A percentile compares a stretch with the other conserved stretches of the same genome.
phyloP scores from a whole-genome alignment of 2,797 vertebrate species.

The Spheniscus humboldti region DNA sequence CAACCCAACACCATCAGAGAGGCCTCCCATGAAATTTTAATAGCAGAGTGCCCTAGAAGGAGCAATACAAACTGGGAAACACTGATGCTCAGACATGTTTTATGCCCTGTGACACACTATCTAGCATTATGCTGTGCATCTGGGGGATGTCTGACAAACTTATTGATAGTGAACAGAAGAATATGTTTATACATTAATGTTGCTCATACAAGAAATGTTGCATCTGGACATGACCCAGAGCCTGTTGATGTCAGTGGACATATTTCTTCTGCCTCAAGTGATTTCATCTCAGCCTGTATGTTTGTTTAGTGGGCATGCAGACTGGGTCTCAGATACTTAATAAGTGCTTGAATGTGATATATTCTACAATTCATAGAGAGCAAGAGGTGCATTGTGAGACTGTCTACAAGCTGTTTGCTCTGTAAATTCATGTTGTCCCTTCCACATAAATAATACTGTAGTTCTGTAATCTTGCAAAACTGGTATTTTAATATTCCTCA shows the following conservation, averaged over 20 bases:
- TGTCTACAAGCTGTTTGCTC: not conserved
- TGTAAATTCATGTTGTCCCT: not conserved
- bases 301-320: not conserved
- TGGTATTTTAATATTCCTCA: not conserved
- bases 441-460: not conserved
- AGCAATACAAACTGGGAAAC: not conserved
- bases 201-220: not conserved
- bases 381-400: not conserved
- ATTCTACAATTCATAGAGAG: not conserved
- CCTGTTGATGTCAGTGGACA: not conserved
- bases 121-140: not conserved
- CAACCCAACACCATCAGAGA: rapidly evolving
- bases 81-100: not conserved
- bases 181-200: not conserved
- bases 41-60: not conserved
- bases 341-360: not conserved
- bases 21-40: not conserved
- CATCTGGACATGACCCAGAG: not conserved
- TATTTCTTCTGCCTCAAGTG: not conserved
- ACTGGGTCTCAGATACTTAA: not conserved
- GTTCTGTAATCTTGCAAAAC: not conserved
- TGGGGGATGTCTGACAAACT: not conserved
- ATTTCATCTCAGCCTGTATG: not conserved
- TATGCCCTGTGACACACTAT: not conserved
- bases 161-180: not conserved